Evolutionary conservation across 1,140 invertebrate genomes (phyloP).

Genomic region (Cephus cinctus): DNA sequence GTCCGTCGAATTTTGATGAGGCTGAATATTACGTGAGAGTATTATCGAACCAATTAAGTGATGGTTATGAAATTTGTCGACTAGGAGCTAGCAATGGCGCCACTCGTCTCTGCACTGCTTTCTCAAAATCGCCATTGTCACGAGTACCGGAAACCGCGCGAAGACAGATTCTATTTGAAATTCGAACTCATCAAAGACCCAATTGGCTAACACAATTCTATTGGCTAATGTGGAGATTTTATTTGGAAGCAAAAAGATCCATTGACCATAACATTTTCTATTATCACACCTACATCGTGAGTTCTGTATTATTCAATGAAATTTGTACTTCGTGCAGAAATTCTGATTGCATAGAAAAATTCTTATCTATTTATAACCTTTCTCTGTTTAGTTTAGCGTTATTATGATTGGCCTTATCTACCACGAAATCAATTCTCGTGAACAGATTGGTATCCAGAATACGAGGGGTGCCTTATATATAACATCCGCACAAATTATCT

Average conservation of each 20-base stretch:
- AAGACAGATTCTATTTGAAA: not conserved
- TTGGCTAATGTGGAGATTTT: constrained; percentile 29
- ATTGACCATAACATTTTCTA: constrained; percentile 18
- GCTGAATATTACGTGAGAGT: constrained; percentile 31
- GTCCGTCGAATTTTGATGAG: constrained; percentile 28
- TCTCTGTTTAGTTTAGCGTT: constrained; percentile 22
- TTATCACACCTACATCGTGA: constrained; percentile 26
- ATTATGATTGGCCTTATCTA: constrained; percentile 24
- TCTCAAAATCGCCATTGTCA: constrained; percentile 2
- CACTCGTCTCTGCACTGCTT: constrained; percentile 9
- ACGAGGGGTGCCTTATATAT: constrained; percentile 28
- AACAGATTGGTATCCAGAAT: constrained; percentile 26
- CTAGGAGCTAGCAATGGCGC: not conserved
- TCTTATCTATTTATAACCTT: constrained; percentile 2
- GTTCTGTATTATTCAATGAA: constrained; percentile 3
- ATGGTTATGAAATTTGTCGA: not conserved
- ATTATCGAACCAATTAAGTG: constrained; percentile 8
- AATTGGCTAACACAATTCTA: constrained; percentile 20
- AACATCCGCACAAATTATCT: constrained; percentile 29
- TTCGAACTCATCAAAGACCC: not conserved
- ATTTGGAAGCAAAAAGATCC: constrained; percentile 16
- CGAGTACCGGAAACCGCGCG: not conserved
- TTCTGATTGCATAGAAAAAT: not conserved
- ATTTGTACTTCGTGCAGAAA: not conserved
- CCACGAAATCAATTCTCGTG: constrained; percentile 17